Percentiles rank a stretch among this genome's conserved stretches.
Evolutionary conservation across 2,113 vertebrate species (phyloP).

Genomic region (Rhabdomys dilectus): DNA sequence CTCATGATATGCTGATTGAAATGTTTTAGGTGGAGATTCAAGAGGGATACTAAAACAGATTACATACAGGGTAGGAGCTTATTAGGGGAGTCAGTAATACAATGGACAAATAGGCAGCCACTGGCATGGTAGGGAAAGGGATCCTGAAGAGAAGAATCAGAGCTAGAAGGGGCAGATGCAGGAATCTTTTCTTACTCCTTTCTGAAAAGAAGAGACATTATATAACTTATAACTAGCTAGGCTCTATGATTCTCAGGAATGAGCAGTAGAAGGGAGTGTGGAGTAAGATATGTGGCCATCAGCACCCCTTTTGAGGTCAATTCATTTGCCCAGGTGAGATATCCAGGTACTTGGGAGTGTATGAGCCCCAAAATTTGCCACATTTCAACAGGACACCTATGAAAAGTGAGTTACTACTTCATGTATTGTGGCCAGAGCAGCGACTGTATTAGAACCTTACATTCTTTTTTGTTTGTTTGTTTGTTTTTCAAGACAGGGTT

Average conservation of each 20-base stretch:
- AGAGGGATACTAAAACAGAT: neutral
- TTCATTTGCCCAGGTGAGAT: neutral
- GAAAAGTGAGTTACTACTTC: neutral
- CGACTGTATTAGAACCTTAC: neutral
- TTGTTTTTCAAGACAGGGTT: too few relatives aligned
- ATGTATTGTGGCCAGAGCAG: neutral
- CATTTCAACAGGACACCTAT: neutral
- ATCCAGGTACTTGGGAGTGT: neutral
- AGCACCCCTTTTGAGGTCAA: neutral
- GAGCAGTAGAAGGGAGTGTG: neutral
- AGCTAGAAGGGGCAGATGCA: neutral
- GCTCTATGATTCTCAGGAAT: neutral
- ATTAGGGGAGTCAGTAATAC: neutral
- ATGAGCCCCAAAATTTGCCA: neutral
- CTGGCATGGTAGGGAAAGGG: neutral
- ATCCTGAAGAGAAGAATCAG: neutral
- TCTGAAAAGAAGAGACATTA: neutral
- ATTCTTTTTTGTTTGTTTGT: too few relatives aligned
- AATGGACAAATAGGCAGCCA: neutral
- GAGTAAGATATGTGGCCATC: neutral
- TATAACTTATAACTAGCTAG: neutral
- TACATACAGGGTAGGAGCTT: neutral
- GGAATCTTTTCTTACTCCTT: neutral
- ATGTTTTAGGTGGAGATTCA: neutral
- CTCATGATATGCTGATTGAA: neutral